phyloP scores from a whole-genome alignment of 1,140 invertebrate species.

The Liolophura sinensis region DNA sequence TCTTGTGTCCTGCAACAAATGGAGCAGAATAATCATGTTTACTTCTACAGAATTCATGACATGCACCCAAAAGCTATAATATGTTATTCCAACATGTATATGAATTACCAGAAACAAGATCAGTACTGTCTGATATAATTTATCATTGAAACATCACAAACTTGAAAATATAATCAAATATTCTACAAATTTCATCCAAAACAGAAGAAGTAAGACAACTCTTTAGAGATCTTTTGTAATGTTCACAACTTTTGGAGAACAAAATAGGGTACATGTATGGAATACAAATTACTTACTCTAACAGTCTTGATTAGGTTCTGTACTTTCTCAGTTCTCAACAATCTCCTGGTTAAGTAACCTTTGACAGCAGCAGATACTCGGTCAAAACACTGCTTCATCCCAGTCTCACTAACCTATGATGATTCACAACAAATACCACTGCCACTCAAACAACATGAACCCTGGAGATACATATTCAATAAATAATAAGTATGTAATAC shows the following conservation, averaged over 20 bases:
- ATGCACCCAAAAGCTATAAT: not conserved
- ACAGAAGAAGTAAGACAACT: not conserved
- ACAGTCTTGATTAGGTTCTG: slow-evolving; percentile 80
- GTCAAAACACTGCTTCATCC: slow-evolving; percentile 54
- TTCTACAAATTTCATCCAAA: not conserved
- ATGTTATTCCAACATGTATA: not conserved
- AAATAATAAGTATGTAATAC: no score
- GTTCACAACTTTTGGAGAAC: no score
- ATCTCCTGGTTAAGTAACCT: slow-evolving; percentile 77
- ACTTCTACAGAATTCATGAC: not conserved
- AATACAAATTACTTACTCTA: slow-evolving; percentile 32
- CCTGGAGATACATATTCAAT: not conserved
- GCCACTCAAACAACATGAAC: not conserved
- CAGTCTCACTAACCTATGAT: slow-evolving; percentile 35
- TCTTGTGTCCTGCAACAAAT: slow-evolving; percentile 45
- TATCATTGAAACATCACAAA: not conserved
- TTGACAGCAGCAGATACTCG: slow-evolving; percentile 72
- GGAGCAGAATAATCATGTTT: not conserved
- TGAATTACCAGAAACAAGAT: not conserved
- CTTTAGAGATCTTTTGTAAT: no score
- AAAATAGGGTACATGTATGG: no score
- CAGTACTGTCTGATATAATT: not conserved
- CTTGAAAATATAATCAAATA: not conserved
- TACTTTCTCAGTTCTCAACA: slow-evolving; percentile 79
- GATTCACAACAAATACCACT: not conserved